Evolutionary conservation across 2,113 vertebrate genomes (phyloP).

Genomic region (Narcine bancroftii): DNA sequence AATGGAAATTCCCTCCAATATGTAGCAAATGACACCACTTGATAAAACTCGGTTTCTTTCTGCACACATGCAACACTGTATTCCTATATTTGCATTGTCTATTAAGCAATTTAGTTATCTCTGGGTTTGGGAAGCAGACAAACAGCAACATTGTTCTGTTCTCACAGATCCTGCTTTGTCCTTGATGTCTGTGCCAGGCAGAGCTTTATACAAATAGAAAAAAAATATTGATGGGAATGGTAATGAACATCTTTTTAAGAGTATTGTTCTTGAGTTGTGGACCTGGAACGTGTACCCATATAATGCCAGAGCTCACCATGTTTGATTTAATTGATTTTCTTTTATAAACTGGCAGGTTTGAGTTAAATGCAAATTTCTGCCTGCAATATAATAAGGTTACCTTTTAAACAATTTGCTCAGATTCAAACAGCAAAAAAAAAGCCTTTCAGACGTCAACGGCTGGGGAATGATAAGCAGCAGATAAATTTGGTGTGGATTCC

Average conservation of each 20-base stretch:
- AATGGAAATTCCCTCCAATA: background rate
- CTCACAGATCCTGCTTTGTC: background rate
- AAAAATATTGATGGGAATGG: background rate
- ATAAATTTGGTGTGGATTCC: background rate
- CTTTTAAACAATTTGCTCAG: background rate
- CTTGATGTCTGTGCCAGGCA: conserved; percentile 30
- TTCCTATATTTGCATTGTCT: background rate
- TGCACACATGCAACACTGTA: background rate
- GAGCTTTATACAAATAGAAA: background rate
- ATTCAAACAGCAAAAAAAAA: background rate
- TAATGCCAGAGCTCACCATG: background rate
- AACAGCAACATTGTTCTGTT: conserved; percentile 29
- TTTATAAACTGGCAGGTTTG: background rate
- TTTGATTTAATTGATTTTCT: background rate
- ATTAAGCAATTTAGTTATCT: conserved; percentile 15
- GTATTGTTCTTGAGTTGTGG: background rate
- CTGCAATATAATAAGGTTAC: background rate
- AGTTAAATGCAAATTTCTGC: background rate
- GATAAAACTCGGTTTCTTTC: background rate
- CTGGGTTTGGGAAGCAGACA: background rate
- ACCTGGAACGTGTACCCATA: too few relatives aligned
- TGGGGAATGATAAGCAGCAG: background rate
- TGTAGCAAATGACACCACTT: background rate
- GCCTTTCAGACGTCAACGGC: background rate
- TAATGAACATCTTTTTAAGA: conserved; percentile 7